Base-by-base conservation (phyloP, 2,113 vertebrate genomes). In the Dasyprocta punctata region DNA sequence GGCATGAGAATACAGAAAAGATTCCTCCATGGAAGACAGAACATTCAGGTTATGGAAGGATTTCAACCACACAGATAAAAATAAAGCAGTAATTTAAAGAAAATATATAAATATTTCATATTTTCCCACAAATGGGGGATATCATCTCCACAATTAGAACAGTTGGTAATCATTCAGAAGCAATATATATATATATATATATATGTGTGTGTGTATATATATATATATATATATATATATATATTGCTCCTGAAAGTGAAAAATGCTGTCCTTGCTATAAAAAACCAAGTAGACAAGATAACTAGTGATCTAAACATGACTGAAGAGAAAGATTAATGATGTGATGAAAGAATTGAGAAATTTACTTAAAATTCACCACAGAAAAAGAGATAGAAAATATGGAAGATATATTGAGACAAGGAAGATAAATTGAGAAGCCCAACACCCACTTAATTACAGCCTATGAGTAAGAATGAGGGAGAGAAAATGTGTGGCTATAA, bases 251-350 rank as follows among this genome's bases (percentile, higher is more conserved):
- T 47, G 11, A 52, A 84, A 92, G 56, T 95, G n/a, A 81, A 84
- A 92, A 78, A 60, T 87, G 13, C 7, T 90, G 58, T 77, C 30
- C 20, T 52, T 93, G 28, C 87, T 97, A 83, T 90, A 83, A 95
- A 90, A 86, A 93, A n/a, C 86, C 71, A 96, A 96, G 56, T 82
- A 65, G 26, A 82, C 26, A 86, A 93, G 56, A 95, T 86, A 93
- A 93, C 89, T 90, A 86, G 86, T 60, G 49, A 30, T 86, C 60
- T 89, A 93, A 93, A 93, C 82, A 69, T 38, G 86, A 85, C 86
- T 67, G 65, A 86, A 90, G 49, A 93, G 49, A 63, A 61, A 86
- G 56, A 90, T 82, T 56, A 82, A 86, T 93, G 49, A 49, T 10
- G 41, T 75, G 69, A 92, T 86, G n/a, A 94, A 86, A 44, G 73